These are phyloP conservation scores for Alca torda DNA, from an alignment of 2,797 vertebrate species.

Conservation along the genomic window DNA sequence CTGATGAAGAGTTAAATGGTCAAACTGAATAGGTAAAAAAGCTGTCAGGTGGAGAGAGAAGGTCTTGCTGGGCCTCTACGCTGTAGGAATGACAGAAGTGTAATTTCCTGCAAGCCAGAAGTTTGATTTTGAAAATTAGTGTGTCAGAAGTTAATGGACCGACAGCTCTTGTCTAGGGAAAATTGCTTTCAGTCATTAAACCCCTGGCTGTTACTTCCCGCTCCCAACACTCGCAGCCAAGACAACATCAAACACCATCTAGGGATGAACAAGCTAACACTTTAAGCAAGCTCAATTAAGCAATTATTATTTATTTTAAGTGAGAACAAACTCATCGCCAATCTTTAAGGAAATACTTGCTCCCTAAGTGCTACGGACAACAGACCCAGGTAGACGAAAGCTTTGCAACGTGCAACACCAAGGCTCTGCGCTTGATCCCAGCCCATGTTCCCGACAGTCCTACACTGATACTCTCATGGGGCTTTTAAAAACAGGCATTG, in stretches of 20 bases:
- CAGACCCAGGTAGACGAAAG: neutral
- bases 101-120: neutral
- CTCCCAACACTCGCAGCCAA: neutral
- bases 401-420: neutral
- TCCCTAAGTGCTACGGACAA: neutral
- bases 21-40: fast-evolving
- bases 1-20: neutral
- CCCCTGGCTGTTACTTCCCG: neutral
- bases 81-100: neutral
- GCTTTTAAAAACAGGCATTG: fast-evolving
- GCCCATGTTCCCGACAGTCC: fast-evolving
- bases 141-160: neutral
- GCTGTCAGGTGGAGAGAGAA: neutral
- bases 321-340: neutral
- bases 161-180: neutral
- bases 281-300: neutral
- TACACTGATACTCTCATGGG: fast-evolving
- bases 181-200: neutral
- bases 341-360: neutral
- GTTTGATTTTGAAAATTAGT: neutral
- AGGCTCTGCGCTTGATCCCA: neutral
- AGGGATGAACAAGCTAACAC: neutral
- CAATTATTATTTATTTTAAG: neutral
- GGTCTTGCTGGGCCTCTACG: neutral
- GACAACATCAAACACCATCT: fast-evolving